Evolutionary conservation across 2,888 invertebrate genomes (phyloP).

Genomic region (Fragum fragum): DNA sequence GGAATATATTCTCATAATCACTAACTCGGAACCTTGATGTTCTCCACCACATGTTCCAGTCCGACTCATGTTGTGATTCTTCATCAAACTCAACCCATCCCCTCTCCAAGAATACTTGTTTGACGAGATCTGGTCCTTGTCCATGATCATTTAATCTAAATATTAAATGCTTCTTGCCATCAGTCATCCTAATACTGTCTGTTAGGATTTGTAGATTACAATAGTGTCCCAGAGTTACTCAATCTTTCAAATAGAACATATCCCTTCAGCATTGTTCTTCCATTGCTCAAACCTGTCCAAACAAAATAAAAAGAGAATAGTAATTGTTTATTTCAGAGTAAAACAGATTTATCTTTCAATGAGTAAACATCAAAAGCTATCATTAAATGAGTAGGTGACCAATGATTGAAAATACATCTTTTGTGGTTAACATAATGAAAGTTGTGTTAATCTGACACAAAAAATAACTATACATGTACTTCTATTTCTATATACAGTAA

Average conservation of each 20-base stretch:
- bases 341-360: no score
- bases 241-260: not conserved
- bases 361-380: no score
- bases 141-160: slow-evolving; percentile 85
- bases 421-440: no score
- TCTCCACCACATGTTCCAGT: slow-evolving; percentile 96
- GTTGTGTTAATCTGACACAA: no score
- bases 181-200: slow-evolving; percentile 47
- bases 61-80: slow-evolving; percentile 87
- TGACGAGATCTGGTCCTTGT: slow-evolving; percentile 82
- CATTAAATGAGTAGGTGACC: no score
- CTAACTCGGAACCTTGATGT: slow-evolving; percentile 91
- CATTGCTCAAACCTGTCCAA: not conserved
- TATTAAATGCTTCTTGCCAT: slow-evolving; percentile 72
- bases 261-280: not conserved
- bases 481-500: no score
- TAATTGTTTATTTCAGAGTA: no score
- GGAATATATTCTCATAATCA: slow-evolving; percentile 81
- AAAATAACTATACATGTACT: no score
- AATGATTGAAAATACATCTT: no score
- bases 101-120: slow-evolving; percentile 92
- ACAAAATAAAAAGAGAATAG: no score
- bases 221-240: not conserved
- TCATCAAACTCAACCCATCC: slow-evolving; percentile 93
- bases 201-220: not conserved